phyloP scores from a whole-genome alignment of 2,797 vertebrate species.

The Enteromius afrohamiltoni region DNA sequence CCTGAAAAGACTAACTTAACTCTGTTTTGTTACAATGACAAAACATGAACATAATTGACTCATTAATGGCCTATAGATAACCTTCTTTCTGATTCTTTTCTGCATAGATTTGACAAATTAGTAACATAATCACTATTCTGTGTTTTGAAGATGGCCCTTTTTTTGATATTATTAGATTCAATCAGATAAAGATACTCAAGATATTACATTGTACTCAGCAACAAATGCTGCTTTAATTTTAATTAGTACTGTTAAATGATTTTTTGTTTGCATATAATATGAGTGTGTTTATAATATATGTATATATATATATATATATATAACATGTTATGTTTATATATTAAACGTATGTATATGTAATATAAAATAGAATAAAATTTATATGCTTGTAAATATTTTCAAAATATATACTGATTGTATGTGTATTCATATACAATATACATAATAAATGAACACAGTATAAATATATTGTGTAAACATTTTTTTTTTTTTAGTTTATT shows the following conservation, averaged over 20 bases:
- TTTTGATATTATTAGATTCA: background rate
- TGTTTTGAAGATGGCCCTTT: background rate
- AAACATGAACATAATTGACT: constrained; percentile 68
- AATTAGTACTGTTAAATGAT: background rate
- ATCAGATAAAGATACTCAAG: background rate
- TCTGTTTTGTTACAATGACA: constrained; percentile 65
- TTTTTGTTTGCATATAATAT: no score
- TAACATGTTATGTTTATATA: no score
- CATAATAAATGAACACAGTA: no score
- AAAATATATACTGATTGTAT: no score
- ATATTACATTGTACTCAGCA: background rate
- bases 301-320: no score
- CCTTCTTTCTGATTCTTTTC: constrained; percentile 61
- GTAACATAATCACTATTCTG: constrained; percentile 60
- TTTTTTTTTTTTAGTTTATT: no score
- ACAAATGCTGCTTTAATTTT: background rate
- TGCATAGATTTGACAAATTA: constrained; percentile 69
- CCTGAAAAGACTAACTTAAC: constrained; percentile 62
- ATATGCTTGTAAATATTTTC: no score
- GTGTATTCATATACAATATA: no score
- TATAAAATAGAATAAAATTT: no score
- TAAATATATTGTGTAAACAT: no score
- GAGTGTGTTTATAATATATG: no score
- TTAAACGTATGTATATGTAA: no score
- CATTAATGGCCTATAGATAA: constrained; percentile 68